A percentile compares a stretch with the other conserved stretches of the same genome.
Evolutionary conservation across 2,888 invertebrate species (phyloP).

Genomic region (Euplagia quadripunctaria): DNA sequence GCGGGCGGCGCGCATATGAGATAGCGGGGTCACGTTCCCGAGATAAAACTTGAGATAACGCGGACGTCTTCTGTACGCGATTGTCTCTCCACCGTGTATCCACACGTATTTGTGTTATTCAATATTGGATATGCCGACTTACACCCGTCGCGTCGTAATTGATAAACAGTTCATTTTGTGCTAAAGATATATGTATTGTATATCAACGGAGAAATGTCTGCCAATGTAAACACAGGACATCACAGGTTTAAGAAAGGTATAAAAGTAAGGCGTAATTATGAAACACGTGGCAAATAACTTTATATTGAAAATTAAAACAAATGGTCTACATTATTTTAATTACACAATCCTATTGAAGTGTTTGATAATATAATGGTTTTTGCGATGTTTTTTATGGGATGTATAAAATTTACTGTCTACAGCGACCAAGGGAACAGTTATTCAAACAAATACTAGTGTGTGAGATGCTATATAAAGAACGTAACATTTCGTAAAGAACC

Average conservation of each 20-base stretch:
- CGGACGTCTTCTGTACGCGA: constrained; percentile 75
- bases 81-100: constrained; percentile 71
- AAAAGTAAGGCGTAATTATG: constrained; percentile 17
- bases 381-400: constrained; percentile 31
- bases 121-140: constrained; percentile 38
- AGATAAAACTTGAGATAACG: constrained; percentile 81
- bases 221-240: neutral
- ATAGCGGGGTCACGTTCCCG: constrained; percentile 84
- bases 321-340: constrained; percentile 30
- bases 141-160: constrained; percentile 27
- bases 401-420: constrained; percentile 44
- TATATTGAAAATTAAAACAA: constrained; percentile 39
- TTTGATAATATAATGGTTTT: constrained; percentile 22
- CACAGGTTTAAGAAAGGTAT: neutral
- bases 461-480: constrained; percentile 51
- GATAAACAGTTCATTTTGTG: constrained; percentile 35
- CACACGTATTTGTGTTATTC: constrained; percentile 43
- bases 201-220: constrained; percentile 32
- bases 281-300: constrained; percentile 23
- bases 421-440: constrained; percentile 44
- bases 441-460: constrained; percentile 49
- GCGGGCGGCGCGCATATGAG: constrained; percentile 74
- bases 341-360: neutral
- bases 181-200: constrained; percentile 42
- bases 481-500: constrained; percentile 32